Percentiles rank a stretch among this genome's conserved stretches.
phyloP scores from a whole-genome alignment of 2,797 vertebrate species.

The Carcharodon carcharias region DNA sequence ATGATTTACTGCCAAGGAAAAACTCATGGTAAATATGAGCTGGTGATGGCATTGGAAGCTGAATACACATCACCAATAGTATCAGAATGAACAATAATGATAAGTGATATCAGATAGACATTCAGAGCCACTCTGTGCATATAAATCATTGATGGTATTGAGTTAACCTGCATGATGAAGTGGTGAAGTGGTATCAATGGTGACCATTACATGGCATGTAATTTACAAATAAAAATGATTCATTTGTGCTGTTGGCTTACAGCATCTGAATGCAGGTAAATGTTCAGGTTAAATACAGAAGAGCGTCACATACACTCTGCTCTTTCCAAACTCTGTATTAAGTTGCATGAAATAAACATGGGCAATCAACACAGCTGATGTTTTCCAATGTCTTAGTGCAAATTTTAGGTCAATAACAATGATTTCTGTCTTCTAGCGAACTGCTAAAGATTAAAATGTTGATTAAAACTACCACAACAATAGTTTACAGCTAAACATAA shows the following conservation, averaged over 20 bases:
- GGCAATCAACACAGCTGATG: background rate
- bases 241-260: background rate
- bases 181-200: background rate
- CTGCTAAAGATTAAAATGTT: background rate
- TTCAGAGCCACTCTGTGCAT: background rate
- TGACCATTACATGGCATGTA: background rate
- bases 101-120: background rate
- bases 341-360: background rate
- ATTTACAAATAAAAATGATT: background rate
- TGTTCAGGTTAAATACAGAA: background rate
- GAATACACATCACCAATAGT: background rate
- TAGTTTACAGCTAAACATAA: background rate
- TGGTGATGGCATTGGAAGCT: background rate
- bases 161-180: background rate
- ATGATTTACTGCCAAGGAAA: background rate
- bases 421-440: background rate
- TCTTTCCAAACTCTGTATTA: background rate
- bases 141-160: background rate
- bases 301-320: background rate
- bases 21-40: background rate
- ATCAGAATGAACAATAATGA: background rate
- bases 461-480: background rate
- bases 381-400: conserved; percentile 6
- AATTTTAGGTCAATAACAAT: background rate
- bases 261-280: background rate